Conservation (phyloP, 2,797 vertebrate species). For the Gila robusta region DNA sequence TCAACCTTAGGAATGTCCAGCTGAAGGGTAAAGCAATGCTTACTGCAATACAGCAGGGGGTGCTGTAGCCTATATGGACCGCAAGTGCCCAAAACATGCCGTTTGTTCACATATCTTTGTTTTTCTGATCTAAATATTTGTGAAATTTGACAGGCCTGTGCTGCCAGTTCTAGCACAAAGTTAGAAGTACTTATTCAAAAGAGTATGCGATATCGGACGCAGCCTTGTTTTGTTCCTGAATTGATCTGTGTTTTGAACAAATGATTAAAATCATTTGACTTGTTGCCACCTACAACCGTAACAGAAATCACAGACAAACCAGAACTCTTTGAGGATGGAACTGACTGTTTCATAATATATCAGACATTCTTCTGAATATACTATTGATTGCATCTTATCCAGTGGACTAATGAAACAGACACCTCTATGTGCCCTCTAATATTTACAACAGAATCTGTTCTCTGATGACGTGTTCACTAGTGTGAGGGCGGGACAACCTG, state of each 20-base stretch:
- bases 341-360: not conserved
- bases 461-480: not conserved
- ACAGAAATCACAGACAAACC: not conserved
- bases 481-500: not conserved
- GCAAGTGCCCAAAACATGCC: not conserved
- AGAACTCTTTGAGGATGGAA: not conserved
- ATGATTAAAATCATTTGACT: not conserved
- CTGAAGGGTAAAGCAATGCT: not conserved
- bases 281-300: not conserved
- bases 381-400: not conserved
- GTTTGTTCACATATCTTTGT: not conserved
- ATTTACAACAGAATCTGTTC: not conserved
- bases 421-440: not conserved
- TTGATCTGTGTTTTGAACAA: not conserved
- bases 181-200: not conserved
- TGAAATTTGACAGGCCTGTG: not conserved
- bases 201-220: not conserved
- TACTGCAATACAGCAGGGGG: not conserved
- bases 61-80: not conserved
- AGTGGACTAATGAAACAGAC: not conserved
- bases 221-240: not conserved
- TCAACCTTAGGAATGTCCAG: not conserved
- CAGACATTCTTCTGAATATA: not conserved
- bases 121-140: not conserved
- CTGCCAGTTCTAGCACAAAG: not conserved